Evolutionary conservation across 2,113 vertebrate species (phyloP), one percentile per base, ranked within the genome.

Genomic region (Aspiorhynchus laticeps): DNA sequence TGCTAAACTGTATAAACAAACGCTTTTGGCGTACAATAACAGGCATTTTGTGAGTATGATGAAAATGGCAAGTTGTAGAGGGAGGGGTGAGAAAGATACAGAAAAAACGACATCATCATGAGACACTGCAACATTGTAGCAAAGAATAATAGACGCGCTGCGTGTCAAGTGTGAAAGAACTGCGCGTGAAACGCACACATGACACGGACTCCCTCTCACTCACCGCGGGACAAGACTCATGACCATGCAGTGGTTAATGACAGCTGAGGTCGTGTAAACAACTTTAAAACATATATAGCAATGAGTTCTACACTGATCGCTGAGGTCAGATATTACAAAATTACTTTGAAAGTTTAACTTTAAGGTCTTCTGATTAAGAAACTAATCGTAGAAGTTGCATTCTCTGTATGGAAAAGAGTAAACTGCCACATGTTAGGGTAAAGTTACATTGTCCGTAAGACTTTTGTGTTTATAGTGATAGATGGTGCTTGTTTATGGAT

Each of bases 111-210:
- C 17, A 24, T 43, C 56, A 43, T 80, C 36, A 26, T 14, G 24
- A 67, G 28, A 83, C 28, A 83, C 41, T 69, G 28, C 21, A 48
- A 83, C 65, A 51, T 83, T 83, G 81, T 83, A 71, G 26, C 65
- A 24, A 28, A 33, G 19, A 71, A 83, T 46, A 46, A 65, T 46
- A 67, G 59, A 41, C 21, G 38, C 38, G 1, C 4, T 28, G n/a
- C 12, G 15, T 6, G 38, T 28, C 59, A 31, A 26, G 9, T 12
- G 51, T n/a, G 15, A 51, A 48, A 48, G 48, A 6, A n/a, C 11
- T 28, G 41, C n/a, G 14, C 14, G 43, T 51, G 48, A 48, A 51
- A 51, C 3, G 17, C 75, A 78, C 26, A 11, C 75, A 56, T 61
- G 56, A 61, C 7, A 24, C 6, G 69, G 8, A 71, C 67, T 71